These are phyloP conservation scores for Notolepis coatsorum DNA, from an alignment of 2,797 vertebrate species.

Conservation along the genomic window DNA sequence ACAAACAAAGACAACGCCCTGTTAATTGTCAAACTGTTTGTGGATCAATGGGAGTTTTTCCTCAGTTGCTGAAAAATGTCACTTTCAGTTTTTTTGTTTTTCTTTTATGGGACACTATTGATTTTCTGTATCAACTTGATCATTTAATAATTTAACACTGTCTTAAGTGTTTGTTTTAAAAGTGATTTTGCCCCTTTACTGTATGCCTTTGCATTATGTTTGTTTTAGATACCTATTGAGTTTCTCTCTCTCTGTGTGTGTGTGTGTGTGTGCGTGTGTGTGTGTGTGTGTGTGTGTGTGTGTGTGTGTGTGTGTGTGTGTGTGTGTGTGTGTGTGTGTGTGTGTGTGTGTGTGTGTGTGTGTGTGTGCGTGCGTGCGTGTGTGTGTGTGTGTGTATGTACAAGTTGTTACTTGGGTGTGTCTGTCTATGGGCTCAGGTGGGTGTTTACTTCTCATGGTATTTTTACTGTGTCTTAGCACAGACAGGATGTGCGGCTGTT, in stretches of 20 bases:
- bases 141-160: constrained; percentile 7
- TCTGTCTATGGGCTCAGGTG: constrained; percentile 65
- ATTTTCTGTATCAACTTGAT: constrained; percentile 12
- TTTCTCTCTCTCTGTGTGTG: too few species aligned
- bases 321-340: constrained; percentile 23
- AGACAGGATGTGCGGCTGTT: constrained; percentile 77
- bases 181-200: constrained; percentile 19
- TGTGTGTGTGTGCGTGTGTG: neutral
- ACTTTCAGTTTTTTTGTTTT: neutral
- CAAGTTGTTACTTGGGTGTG: constrained; percentile 60
- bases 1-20: too few species aligned
- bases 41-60: too few species aligned
- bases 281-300: neutral
- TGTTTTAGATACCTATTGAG: constrained; percentile 26
- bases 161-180: constrained; percentile 14
- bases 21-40: too few species aligned
- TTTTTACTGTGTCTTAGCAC: constrained; percentile 64
- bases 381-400: constrained; percentile 20
- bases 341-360: neutral
- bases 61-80: too few species aligned
- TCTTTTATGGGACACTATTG: too few species aligned
- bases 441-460: constrained; percentile 65
- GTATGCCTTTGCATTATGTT: constrained; percentile 30
- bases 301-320: constrained; percentile 8
- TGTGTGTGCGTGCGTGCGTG: constrained; percentile 9